Evolutionary conservation across 2,113 vertebrate species (phyloP).

Genomic region (Nanorana parkeri): DNA sequence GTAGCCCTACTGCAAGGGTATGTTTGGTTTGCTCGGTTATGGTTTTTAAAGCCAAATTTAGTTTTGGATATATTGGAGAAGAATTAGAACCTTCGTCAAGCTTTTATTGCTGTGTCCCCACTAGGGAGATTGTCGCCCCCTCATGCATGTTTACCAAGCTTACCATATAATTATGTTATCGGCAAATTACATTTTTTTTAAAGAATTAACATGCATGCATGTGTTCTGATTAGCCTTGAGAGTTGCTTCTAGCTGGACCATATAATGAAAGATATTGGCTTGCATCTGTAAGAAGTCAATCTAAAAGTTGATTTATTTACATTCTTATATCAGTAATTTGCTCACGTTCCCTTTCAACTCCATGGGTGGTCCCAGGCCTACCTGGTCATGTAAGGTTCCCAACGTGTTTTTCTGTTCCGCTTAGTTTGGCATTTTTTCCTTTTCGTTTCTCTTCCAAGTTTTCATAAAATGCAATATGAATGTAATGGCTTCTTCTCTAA

Average conservation of each 20-base stretch:
- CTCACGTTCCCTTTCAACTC: neutral
- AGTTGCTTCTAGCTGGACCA: neutral
- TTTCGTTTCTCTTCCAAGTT: neutral
- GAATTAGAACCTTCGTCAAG: too few species aligned
- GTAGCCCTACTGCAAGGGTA: too few species aligned
- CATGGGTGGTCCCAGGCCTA: neutral
- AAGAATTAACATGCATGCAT: too few species aligned
- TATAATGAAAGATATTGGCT: neutral
- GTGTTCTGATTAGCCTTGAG: neutral
- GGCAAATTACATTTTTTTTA: too few species aligned
- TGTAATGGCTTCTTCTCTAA: too few species aligned
- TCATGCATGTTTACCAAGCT: too few species aligned
- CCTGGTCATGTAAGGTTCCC: conserved; percentile 16
- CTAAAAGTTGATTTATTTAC: neutral
- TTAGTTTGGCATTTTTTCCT: neutral
- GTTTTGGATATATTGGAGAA: too few species aligned
- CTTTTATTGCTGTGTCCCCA: too few species aligned
- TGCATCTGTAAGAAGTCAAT: neutral
- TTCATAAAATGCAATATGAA: neutral
- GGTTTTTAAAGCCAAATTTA: too few species aligned
- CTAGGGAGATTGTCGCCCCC: too few species aligned
- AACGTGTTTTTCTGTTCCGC: neutral
- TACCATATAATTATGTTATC: too few species aligned
- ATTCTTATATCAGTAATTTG: neutral
- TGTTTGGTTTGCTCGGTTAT: too few species aligned